Conservation (phyloP, 2,888 invertebrate genomes). For the Linnaemya tessellans region DNA sequence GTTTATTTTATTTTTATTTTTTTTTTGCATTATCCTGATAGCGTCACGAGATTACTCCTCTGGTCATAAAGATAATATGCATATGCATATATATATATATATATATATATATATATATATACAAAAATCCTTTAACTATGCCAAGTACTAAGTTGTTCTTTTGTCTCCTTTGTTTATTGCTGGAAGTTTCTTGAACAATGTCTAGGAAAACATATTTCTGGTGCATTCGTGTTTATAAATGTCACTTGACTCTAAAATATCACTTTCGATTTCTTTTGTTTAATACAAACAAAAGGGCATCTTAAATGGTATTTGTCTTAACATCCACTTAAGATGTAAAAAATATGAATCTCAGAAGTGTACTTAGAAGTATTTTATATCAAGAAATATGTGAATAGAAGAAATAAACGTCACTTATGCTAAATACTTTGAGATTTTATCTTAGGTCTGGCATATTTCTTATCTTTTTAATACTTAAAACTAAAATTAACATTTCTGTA, state of each 20-base stretch:
- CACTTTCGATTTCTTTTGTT: conserved; percentile 20
- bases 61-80: too few relatives aligned
- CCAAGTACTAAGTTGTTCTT: conserved; percentile 31
- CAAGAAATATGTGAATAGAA: too few relatives aligned
- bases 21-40: too few relatives aligned
- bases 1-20: too few relatives aligned
- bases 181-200: conserved; percentile 26
- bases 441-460: too few relatives aligned
- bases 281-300: not conserved
- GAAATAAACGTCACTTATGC: too few relatives aligned
- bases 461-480: too few relatives aligned
- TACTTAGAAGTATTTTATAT: too few relatives aligned
- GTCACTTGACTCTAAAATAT: not conserved
- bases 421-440: too few relatives aligned
- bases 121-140: conserved; percentile 26
- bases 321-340: not conserved
- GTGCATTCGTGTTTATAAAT: not conserved
- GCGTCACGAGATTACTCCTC: too few relatives aligned
- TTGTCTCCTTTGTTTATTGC: conserved; percentile 27
- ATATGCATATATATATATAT: not conserved
- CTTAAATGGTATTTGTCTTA: not conserved
- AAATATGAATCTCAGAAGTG: too few relatives aligned
- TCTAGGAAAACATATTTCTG: not conserved
- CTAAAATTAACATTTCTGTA: too few relatives aligned
- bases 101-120: not conserved